Evolutionary conservation across 2,797 vertebrate species (phyloP), one percentile per base, ranked within the genome.

Genomic region (Sus cebifrons): DNA sequence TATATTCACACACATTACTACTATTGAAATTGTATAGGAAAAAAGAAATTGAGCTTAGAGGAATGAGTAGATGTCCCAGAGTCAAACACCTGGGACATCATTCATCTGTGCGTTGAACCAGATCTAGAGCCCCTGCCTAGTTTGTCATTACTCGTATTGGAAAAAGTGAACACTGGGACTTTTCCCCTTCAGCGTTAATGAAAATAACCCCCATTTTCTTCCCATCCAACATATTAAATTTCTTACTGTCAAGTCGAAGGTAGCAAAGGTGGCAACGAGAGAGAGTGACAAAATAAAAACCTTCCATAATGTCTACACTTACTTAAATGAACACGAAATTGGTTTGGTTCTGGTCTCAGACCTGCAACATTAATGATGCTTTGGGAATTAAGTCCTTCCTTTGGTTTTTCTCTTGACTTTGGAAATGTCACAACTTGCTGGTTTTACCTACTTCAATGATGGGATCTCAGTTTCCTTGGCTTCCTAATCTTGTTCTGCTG

Each of bases 21-120:
- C 21, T 25, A 54, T 49, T 70, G 81, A 36, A 29, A 40, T 32
- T 67, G 14, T 52, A 13, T 6, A n/a, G 2, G 20, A 64, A 75
- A 54, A 54, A 20, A 81, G 3, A 44, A 9, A 29, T 8, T 9
- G 49, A 16, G 5, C 11, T 88, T 85, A 54, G 36, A 86, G 32
- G 27, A 7, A 56, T 15, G 13, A 27, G 5, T 20, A 40, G 27
- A 5, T 81, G 77, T 58, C 25, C 15, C 21, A 14, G 58, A 81
- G 12, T 49, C n/a, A 6, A 32, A 65, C 2, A 56, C 3, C 2
- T 32, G 40, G 5, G n/a, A 65, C 2, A 11, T 14, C 10, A 23
- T 1, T 1, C n/a, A 18, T 1, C 10, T 64, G 7, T 75, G 21
- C 1, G 25, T 12, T 32, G 20, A 71, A 18, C 1, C 0, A 44